Conservation (phyloP, 2,888 invertebrate species). For the Pammene fasciana region DNA sequence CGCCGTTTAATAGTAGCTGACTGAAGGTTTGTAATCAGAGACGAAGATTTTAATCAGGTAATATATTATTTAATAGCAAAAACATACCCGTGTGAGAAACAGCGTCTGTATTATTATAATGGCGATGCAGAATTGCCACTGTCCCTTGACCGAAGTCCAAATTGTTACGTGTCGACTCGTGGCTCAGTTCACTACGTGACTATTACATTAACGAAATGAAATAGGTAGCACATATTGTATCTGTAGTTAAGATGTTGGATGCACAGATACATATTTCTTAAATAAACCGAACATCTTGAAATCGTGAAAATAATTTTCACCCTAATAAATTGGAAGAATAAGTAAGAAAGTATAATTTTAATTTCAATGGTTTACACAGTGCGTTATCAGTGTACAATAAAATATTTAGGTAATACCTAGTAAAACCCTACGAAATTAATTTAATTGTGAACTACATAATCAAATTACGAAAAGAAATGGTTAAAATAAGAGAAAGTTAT, state of each 20-base stretch:
- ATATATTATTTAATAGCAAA: conserved; percentile 7
- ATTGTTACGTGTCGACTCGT: conserved; percentile 47
- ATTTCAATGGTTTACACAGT: no score
- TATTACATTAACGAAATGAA: conserved; percentile 49
- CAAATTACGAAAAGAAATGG: no score
- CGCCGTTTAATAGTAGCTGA: conserved; percentile 48
- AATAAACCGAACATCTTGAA: no score
- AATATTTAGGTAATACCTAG: no score
- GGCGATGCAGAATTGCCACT: conserved; percentile 36
- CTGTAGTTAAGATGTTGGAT: neutral
- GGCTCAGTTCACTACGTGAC: conserved; percentile 54
- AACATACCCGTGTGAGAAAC: conserved; percentile 42
- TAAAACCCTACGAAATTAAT: no score
- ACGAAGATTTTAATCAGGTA: neutral
- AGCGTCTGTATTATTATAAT: conserved; percentile 44
- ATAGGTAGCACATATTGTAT: neutral
- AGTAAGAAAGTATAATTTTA: no score
- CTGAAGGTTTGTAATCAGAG: conserved; percentile 45
- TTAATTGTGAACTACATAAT: no score
- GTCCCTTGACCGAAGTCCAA: conserved; percentile 58
- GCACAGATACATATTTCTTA: neutral
- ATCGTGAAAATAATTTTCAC: no score
- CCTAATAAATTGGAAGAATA: no score
- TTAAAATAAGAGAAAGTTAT: no score
- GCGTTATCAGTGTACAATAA: no score